These are phyloP conservation scores for Glaucomys volans DNA, from an alignment of 2,113 vertebrate species.

Conservation along the genomic window DNA sequence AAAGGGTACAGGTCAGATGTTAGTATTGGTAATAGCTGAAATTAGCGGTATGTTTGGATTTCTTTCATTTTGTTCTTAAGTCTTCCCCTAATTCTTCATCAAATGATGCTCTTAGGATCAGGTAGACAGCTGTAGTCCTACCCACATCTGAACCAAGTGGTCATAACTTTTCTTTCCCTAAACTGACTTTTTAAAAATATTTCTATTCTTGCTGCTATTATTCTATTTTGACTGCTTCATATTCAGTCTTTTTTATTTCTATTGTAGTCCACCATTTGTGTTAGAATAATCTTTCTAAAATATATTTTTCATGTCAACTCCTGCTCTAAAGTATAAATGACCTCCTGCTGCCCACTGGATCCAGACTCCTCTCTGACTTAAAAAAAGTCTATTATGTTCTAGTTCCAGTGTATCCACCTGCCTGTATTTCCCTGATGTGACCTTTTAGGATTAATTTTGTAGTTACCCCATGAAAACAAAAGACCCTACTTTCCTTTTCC, in stretches of 20 bases:
- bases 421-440: background rate
- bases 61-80: background rate
- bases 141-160: background rate
- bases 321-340: background rate
- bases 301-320: background rate
- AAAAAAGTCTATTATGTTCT: background rate
- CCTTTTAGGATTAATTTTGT: conserved; percentile 1
- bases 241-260: conserved; percentile 34
- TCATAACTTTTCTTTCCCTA: background rate
- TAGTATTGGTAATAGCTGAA: background rate
- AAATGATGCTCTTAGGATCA: background rate
- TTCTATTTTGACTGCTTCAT: background rate
- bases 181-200: background rate
- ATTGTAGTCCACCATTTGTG: background rate
- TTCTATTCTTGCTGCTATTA: background rate
- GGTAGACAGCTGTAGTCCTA: background rate
- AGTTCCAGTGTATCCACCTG: background rate
- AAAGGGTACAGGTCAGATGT: background rate
- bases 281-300: conserved; percentile 44
- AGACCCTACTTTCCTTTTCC: background rate
- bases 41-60: background rate
- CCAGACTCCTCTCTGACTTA: conserved; percentile 30
- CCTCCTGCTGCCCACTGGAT: background rate
- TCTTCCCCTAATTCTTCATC: background rate
- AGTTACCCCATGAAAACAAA: background rate